These are phyloP conservation scores for Agriopis leucophaearia DNA, from an alignment of 2,888 invertebrate genomes.

Conservation along the genomic window DNA sequence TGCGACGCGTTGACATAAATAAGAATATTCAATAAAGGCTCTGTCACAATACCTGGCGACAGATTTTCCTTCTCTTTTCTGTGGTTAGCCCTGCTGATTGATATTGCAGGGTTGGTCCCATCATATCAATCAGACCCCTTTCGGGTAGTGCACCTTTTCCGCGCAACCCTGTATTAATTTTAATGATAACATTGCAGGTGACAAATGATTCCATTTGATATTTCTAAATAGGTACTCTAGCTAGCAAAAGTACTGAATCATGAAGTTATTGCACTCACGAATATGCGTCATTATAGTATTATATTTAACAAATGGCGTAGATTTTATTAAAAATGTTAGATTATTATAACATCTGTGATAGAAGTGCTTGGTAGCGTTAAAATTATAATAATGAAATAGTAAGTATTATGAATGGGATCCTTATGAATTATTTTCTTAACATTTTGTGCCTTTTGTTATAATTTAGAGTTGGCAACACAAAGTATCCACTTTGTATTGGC, in stretches of 20 bases:
- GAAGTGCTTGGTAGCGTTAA: conserved; percentile 50
- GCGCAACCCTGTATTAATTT: too few relatives aligned
- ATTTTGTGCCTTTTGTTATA: conserved; percentile 7
- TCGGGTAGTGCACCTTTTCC: too few relatives aligned
- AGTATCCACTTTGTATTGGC: neutral
- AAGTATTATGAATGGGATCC: neutral
- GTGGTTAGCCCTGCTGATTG: too few relatives aligned
- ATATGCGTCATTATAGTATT: neutral
- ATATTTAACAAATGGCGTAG: neutral
- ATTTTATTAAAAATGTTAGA: conserved; percentile 20
- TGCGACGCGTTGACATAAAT: too few relatives aligned
- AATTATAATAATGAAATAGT: conserved; percentile 25
- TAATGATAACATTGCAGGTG: too few relatives aligned
- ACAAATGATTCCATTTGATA: neutral
- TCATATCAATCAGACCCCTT: too few relatives aligned
- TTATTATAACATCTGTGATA: conserved; percentile 58
- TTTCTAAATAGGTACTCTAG: neutral
- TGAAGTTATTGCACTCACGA: neutral
- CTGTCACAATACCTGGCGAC: too few relatives aligned
- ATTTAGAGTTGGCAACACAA: too few relatives aligned
- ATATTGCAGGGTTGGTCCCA: too few relatives aligned
- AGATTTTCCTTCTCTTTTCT: too few relatives aligned
- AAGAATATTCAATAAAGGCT: too few relatives aligned
- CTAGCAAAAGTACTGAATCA: neutral
- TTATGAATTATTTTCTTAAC: conserved; percentile 1